Evolutionary conservation across 2,888 invertebrate genomes (phyloP), one percentile per base, ranked within the genome.

Genomic region (Drosophila rellima): DNA sequence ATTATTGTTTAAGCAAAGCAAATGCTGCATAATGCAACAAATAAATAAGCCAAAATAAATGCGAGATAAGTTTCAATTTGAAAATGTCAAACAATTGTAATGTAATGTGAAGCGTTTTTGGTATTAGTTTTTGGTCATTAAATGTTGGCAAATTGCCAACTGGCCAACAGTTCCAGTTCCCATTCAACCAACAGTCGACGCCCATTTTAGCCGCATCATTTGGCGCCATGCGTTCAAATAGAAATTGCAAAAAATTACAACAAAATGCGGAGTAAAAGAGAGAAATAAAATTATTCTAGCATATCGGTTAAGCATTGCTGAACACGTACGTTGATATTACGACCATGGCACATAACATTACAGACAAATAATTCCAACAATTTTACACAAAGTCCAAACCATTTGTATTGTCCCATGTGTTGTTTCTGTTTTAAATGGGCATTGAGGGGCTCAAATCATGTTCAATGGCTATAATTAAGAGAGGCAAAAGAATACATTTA

Each of bases 61-160:
- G 52, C 48, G 52, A 68, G 63, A 78, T 78, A 78, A 72, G 68
- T 75, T 75, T 73, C 78, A 78, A 75, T 75, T 78, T 63, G 17
- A 54, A 73, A 75, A 77, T 73, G 50, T 64, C 50, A 29, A 55
- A 61, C 69, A 48, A 59, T 73, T 68, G 62, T 31, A 64, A 68
- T 54, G 48, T 67, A 63, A 77, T 72, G 68, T 40, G 52, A 37
- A 48, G 8, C 33, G 45, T 51, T 74, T 63, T 68, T 55, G 74
- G 23, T 73, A 69, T 75, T 75, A 75, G 78, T 69, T 69, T 63
- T 75, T 75, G 75, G 69, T 69, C 78, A 75, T 75, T 75, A 78
- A 75, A 78, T 61, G 75, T 64, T 74, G 76, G 70, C 70, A 20
- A 59, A 29, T 47, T 62, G 72, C 73, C 71, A 71, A 52, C 17